Evolutionary conservation across 1,140 invertebrate genomes (phyloP).

Genomic region (Vollenhovia emeryi): DNA sequence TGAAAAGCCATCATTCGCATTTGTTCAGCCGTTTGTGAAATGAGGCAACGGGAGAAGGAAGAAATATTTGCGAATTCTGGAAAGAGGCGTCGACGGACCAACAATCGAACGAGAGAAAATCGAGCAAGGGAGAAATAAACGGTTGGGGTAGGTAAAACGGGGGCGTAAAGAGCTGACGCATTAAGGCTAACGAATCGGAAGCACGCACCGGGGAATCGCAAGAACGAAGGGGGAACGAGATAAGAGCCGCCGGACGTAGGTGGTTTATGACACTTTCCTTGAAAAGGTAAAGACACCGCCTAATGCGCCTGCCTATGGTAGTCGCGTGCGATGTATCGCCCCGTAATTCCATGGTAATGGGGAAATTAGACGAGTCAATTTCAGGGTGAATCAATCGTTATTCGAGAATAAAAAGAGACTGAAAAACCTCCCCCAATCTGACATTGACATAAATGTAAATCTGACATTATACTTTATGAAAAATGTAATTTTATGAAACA

Average conservation of each 20-base stretch:
- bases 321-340: slow-evolving; percentile 21
- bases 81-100: neutral
- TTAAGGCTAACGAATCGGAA: slow-evolving; percentile 73
- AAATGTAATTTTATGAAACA: neutral
- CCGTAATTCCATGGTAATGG: neutral
- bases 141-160: slow-evolving; percentile 36
- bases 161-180: slow-evolving; percentile 65
- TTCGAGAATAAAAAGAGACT: neutral
- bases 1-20: neutral
- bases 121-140: too few species aligned
- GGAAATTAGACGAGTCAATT: neutral
- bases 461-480: neutral
- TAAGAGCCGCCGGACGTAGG: slow-evolving; percentile 64
- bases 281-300: slow-evolving; percentile 44
- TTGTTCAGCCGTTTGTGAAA: slow-evolving; percentile 14
- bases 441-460: neutral
- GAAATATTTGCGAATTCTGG: slow-evolving; percentile 34
- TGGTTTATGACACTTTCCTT: slow-evolving; percentile 71
- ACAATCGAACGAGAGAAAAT: slow-evolving; percentile 56
- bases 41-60: neutral
- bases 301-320: slow-evolving; percentile 58
- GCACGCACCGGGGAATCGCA: slow-evolving; percentile 62
- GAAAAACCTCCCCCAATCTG: neutral
- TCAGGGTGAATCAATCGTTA: neutral
- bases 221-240: slow-evolving; percentile 41